phyloP scores from a whole-genome alignment of 2,113 vertebrate species.

The Genyomyrus donnyi region DNA sequence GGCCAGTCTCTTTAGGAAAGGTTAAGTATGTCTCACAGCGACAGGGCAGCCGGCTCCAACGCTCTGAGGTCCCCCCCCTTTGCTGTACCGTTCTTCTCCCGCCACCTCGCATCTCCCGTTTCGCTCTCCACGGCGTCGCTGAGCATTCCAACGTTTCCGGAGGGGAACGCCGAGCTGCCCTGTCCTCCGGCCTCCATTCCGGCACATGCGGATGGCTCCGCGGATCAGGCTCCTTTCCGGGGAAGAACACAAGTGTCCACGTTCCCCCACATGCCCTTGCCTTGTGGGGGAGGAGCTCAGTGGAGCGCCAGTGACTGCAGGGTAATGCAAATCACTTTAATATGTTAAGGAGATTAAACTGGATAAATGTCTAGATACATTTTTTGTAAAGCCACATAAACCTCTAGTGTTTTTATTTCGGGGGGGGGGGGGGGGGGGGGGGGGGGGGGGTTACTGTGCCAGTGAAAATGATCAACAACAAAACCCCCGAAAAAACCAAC shows the following conservation, averaged over 20 bases:
- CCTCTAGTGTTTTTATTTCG: conserved; percentile 67
- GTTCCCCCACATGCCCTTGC: conserved; percentile 54
- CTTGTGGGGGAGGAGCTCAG: conserved; percentile 60
- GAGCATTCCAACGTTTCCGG: conserved; percentile 25
- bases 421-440: conserved; percentile 6
- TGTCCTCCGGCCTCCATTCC: not conserved
- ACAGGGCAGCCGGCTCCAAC: conserved; percentile 39
- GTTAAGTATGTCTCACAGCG: conserved; percentile 52
- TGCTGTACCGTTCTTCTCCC: not conserved
- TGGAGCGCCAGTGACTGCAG: conserved; percentile 65
- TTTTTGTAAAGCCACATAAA: conserved; percentile 70
- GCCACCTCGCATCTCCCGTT: not conserved
- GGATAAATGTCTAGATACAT: conserved; percentile 76
- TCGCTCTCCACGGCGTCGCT: not conserved
- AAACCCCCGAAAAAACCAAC: conserved; percentile 47
- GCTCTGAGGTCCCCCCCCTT: conserved; percentile 20
- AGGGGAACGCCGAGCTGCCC: not conserved
- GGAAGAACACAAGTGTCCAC: conserved; percentile 54
- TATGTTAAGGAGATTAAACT: conserved; percentile 79
- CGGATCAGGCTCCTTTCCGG: conserved; percentile 29
- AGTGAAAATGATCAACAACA: conserved; percentile 64
- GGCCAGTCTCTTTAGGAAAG: conserved; percentile 50
- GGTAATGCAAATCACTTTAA: conserved; percentile 74
- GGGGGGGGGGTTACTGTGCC: conserved; percentile 23
- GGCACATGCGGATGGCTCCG: no score